Conservation (phyloP, 92 coral and sea anemone genomes). For the Siderastrea radians region DNA sequence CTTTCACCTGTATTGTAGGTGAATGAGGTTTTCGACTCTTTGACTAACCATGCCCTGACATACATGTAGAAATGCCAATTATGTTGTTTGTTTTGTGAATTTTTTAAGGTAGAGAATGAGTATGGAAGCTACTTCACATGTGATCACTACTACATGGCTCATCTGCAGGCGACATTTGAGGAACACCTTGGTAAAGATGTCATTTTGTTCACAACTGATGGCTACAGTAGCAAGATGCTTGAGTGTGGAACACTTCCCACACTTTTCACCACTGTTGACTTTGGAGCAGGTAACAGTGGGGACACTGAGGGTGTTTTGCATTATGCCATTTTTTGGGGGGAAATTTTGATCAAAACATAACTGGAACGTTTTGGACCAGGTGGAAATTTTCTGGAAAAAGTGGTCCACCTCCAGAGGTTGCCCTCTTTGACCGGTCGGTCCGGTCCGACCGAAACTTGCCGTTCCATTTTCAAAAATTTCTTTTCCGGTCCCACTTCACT, state of each 20-base stretch:
- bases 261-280: slow-evolving; percentile 94
- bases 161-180: slow-evolving; percentile 84
- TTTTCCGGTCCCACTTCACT: too few species aligned
- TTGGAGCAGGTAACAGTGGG: slow-evolving; percentile 82
- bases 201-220: slow-evolving; percentile 91
- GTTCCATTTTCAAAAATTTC: too few species aligned
- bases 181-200: slow-evolving; percentile 91
- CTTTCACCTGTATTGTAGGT: too few species aligned
- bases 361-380: neutral
- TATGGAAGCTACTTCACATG: slow-evolving; percentile 98
- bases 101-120: slow-evolving; percentile 94
- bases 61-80: neutral
- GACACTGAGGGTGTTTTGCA: too few species aligned
- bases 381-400: too few species aligned
- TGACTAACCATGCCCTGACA: too few species aligned
- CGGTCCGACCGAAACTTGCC: too few species aligned
- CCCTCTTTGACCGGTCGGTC: too few species aligned
- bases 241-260: slow-evolving; percentile 93
- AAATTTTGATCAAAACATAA: neutral
- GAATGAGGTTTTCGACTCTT: too few species aligned
- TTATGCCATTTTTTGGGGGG: neutral
- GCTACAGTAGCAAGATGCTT: slow-evolving; percentile 66
- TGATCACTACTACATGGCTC: slow-evolving; percentile 91
- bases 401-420: too few species aligned
- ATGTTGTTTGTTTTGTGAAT: neutral